phyloP scores from a whole-genome alignment of 2,888 invertebrate species.

The Slavum lentiscoides region DNA sequence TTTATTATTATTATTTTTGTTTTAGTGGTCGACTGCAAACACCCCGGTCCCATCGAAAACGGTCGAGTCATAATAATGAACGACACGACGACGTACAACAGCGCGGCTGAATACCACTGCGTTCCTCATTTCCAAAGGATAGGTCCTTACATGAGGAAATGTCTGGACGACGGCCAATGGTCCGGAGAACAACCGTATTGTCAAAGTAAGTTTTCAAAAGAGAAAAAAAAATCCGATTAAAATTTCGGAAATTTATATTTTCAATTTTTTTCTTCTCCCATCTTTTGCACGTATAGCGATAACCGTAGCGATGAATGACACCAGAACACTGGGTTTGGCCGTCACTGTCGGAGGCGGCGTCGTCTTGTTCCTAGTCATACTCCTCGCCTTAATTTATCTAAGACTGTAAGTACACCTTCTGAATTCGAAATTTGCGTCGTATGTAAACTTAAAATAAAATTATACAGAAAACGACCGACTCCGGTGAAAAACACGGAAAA shows the following conservation, averaged over 20 bases:
- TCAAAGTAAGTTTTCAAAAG: constrained; percentile 64
- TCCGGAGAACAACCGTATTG: constrained; percentile 85
- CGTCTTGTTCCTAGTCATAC: constrained; percentile 75
- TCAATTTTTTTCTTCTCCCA: background rate
- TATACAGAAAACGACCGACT: constrained; percentile 76
- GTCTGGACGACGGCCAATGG: constrained; percentile 82
- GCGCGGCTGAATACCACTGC: constrained; percentile 87
- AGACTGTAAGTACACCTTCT: constrained; percentile 71
- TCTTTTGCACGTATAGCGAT: constrained; percentile 60
- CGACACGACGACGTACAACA: constrained; percentile 79
- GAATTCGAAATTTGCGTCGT: constrained; percentile 7
- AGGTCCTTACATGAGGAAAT: constrained; percentile 81
- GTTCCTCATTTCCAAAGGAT: constrained; percentile 80
- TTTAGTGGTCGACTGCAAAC: constrained; percentile 81
- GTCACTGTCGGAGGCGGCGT: constrained; percentile 84
- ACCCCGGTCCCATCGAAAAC: constrained; percentile 78
- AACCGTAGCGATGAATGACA: constrained; percentile 71
- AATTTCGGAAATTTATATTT: background rate
- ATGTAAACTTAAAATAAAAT: background rate
- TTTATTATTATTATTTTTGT: constrained; percentile 51
- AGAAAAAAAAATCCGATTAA: background rate
- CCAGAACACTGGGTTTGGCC: constrained; percentile 74
- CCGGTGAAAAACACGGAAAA: constrained; percentile 88
- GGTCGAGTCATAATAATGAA: constrained; percentile 85
- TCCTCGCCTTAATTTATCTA: constrained; percentile 78